Evolutionary conservation across 1,140 invertebrate genomes (phyloP).

Genomic region (Drosophila ohnishii): DNA sequence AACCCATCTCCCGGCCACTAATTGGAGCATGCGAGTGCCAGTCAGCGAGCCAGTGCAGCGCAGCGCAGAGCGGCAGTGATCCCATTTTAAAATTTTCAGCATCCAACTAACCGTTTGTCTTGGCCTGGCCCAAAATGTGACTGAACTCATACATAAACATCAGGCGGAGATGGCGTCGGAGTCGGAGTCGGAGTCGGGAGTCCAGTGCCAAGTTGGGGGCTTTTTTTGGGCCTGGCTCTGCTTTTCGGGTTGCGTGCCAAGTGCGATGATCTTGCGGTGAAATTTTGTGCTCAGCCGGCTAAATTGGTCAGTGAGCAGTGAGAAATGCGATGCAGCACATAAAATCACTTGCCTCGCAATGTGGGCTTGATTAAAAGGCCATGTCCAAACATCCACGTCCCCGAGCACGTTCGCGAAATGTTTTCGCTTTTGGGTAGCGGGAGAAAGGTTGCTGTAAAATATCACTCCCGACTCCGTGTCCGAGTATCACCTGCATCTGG

Average conservation of each 20-base stretch:
- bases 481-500: slow-evolving; percentile 61
- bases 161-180: slow-evolving; percentile 41
- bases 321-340: slow-evolving; percentile 63
- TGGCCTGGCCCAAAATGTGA: slow-evolving; percentile 67
- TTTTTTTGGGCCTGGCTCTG: slow-evolving; percentile 64
- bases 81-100: slow-evolving; percentile 62
- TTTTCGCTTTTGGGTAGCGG: slow-evolving; percentile 59
- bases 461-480: slow-evolving; percentile 63
- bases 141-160: slow-evolving; percentile 76
- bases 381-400: slow-evolving; percentile 48
- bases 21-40: slow-evolving; percentile 78
- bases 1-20: slow-evolving; percentile 52
- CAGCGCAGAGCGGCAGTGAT: slow-evolving; percentile 55
- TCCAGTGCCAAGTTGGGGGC: slow-evolving; percentile 47
- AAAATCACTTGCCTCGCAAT: slow-evolving; percentile 75
- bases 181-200: slow-evolving; percentile 43
- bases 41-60: slow-evolving; percentile 70
- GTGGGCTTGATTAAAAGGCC: slow-evolving; percentile 78
- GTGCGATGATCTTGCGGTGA: slow-evolving; percentile 82
- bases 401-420: slow-evolving; percentile 43
- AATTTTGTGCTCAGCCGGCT: slow-evolving; percentile 81
- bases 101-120: slow-evolving; percentile 64
- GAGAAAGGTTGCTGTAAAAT: slow-evolving; percentile 72
- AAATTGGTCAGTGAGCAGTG: slow-evolving; percentile 79
- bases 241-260: slow-evolving; percentile 77